A percentile compares a stretch with the other conserved stretches of the same genome.
Conservation (phyloP, 2,888 invertebrate genomes). For the Biston stratarius region DNA sequence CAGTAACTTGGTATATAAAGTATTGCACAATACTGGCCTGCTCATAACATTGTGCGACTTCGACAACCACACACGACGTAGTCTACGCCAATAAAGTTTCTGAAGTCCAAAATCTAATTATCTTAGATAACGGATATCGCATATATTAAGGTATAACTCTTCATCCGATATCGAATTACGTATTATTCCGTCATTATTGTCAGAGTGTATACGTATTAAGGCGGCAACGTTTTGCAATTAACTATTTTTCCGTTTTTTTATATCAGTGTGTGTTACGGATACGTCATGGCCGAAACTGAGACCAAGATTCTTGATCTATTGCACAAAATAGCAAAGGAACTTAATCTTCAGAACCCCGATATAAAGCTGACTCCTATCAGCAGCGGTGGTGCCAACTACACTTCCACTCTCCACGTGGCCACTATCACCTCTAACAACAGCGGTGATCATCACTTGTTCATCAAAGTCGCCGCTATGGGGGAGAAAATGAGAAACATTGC, state of each 20-base stretch:
- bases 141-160: not conserved
- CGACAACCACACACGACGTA: too few species aligned
- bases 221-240: not conserved
- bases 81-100: too few species aligned
- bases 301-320: constrained; percentile 47
- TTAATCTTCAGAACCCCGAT: constrained; percentile 48
- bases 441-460: constrained; percentile 59
- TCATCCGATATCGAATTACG: not conserved
- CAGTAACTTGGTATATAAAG: too few species aligned
- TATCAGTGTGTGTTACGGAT: not conserved
- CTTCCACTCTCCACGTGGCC: constrained; percentile 56
- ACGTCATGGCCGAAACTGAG: constrained; percentile 55
- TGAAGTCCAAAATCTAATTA: too few species aligned
- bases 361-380: constrained; percentile 52
- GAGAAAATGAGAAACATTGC: constrained; percentile 30
- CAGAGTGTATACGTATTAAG: not conserved
- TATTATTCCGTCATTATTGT: constrained; percentile 1
- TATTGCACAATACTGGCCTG: too few species aligned
- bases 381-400: constrained; percentile 65
- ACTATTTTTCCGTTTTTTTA: not conserved
- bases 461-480: constrained; percentile 57
- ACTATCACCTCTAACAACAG: constrained; percentile 49
- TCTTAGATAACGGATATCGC: not conserved
- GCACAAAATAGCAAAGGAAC: constrained; percentile 53
- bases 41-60: too few species aligned